Percentiles rank a stretch among this genome's conserved stretches.
phyloP scores from a whole-genome alignment of 1,140 invertebrate species.

The Charaxes varanes region DNA sequence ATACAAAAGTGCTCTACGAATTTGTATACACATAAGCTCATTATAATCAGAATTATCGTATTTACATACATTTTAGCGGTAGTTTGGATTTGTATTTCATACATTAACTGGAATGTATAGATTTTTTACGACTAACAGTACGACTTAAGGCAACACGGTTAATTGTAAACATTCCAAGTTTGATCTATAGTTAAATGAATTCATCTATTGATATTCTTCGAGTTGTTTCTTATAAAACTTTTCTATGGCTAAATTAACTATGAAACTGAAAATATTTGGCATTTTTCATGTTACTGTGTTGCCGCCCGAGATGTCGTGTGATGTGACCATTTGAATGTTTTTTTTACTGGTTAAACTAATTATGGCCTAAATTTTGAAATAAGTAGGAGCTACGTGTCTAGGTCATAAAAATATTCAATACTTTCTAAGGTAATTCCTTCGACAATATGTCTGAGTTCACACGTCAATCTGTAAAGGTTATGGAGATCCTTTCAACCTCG shows the following conservation, averaged over 20 bases:
- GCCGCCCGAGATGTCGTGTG: slow-evolving; percentile 14
- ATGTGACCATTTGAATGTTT: slow-evolving; percentile 13
- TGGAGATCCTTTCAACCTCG: no score
- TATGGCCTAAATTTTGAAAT: slow-evolving; percentile 1
- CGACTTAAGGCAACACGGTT: slow-evolving; percentile 34
- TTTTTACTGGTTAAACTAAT: background rate
- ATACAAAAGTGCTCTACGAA: slow-evolving; percentile 57
- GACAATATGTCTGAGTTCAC: no score
- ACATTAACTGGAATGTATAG: slow-evolving; percentile 53
- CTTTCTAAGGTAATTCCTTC: no score
- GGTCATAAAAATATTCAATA: slow-evolving; percentile 7
- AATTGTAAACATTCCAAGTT: slow-evolving; percentile 7
- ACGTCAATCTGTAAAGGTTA: no score
- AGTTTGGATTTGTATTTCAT: slow-evolving; percentile 51
- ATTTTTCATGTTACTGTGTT: slow-evolving; percentile 16
- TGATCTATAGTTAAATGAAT: slow-evolving; percentile 7
- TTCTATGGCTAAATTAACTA: slow-evolving; percentile 4
- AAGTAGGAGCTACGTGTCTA: slow-evolving; percentile 12
- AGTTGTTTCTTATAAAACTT: slow-evolving; percentile 9
- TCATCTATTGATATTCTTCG: slow-evolving; percentile 6
- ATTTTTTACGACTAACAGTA: slow-evolving; percentile 51
- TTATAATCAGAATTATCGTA: slow-evolving; percentile 48
- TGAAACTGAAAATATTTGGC: slow-evolving; percentile 1
- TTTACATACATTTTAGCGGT: slow-evolving; percentile 52
- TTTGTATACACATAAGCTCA: slow-evolving; percentile 55